Base-by-base conservation (phyloP, 30 jellyfish, hydroid and myxozoan genomes). In the Turritopsis dohrnii region DNA sequence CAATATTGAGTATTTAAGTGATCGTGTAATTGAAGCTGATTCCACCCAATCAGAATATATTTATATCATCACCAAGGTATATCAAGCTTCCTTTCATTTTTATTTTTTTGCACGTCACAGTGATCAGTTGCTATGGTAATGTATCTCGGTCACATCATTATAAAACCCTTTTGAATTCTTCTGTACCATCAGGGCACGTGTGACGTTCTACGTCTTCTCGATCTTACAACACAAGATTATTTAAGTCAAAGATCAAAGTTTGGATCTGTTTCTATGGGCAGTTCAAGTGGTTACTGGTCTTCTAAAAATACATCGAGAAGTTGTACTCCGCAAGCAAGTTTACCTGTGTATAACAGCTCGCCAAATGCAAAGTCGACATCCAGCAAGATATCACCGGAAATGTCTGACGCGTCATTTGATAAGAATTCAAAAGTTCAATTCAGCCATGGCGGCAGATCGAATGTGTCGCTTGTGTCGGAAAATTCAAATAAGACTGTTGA, bases 41-140 rank as follows among this genome's bases (percentile, higher is more conserved):
- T 65, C 89, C 20, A 66, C 84, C 28, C 52, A 22, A 29, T 82
- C 89, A n/a, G 85, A 82, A 71, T 82, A 25, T 82, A 73, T 82
- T 21, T 82, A 29, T 75, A 29, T 82, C 29, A 60, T 82, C 21
- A 65, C 71, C 19, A 82, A 82, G 72, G 89, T 82, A 71, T 16
- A 71, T n/a, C n/a, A n/a, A n/a, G n/a, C n/a, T n/a, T n/a, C n/a
- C n/a, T n/a, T n/a, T n/a, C n/a, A n/a, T n/a, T n/a, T n/a, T n/a
- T n/a, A n/a, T n/a, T n/a, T n/a, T n/a, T n/a, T n/a, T n/a, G n/a
- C n/a, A n/a, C n/a, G n/a, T n/a, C n/a, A n/a, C n/a, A n/a, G n/a
- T n/a, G n/a, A n/a, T n/a, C n/a, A n/a, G n/a, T n/a, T n/a, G n/a
- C n/a, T n/a, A n/a, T n/a, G n/a, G n/a, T n/a, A n/a, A n/a, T n/a